Base-by-base conservation (phyloP, 2,113 vertebrate genomes). In the Nyctibius bracteatus region DNA sequence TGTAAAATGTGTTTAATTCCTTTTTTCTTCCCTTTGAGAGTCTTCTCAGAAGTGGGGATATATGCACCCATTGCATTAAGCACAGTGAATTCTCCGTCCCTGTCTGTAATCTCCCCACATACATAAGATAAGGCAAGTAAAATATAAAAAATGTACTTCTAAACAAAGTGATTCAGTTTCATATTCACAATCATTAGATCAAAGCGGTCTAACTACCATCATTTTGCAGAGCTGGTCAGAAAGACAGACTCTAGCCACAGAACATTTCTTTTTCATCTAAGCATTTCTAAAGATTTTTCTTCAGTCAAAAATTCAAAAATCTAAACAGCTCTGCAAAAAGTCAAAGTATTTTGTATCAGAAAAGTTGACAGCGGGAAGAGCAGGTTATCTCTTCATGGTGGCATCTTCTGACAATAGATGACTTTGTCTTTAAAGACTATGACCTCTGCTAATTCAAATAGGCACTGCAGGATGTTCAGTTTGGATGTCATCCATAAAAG, bases 1-100 rank as follows among this genome's bases (percentile, higher is more conserved):
- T 20, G 81, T 52, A 94, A 96, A 97, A 86, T 58, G 49, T 52
- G 37, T 65, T 88, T 82, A 81, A 72, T 90, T 86, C 37, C 47
- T 79, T 88, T 52, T 49, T 85, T 39, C 37, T 81, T 46, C 25
- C 52, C 47, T 75, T 87, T 66, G 24, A 65, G 35, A 59, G 7
- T 16, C 39, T 65, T 54, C 44, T 63, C 23, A 65, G 21, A 65
- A 65, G 35, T 8, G 11, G 15, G 14, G 41, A n/a, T 49, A n/a
- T 8, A 31, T 0, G 3, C 6, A 65, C 9, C 8, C 23, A 25
- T 2, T 28, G 39, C 31, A 54, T 3, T 18, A 11, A 83, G n/a
- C 21, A 43, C 25, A 51, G 19, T 11, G 10, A 51, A 44, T 44
- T 68, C 28, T 73, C 43, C 39, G 37, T 18, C 27, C 49, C 65